phyloP scores from a whole-genome alignment of 2,797 vertebrate species.

The Phalanger gymnotis region DNA sequence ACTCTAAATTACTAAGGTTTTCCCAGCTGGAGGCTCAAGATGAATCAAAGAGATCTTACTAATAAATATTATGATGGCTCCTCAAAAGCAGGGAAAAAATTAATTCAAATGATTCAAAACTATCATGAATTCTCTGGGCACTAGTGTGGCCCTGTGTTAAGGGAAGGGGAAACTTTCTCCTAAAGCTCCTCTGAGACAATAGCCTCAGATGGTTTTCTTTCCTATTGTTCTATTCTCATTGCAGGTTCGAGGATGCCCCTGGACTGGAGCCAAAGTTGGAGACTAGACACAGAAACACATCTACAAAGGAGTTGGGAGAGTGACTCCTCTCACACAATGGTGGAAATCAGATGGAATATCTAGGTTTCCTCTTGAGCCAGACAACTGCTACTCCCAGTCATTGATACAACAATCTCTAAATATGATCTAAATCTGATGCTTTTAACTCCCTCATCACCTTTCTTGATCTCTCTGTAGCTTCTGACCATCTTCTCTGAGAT shows the following conservation, averaged over 20 bases:
- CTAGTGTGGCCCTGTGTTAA: not conserved
- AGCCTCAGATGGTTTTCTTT: not conserved
- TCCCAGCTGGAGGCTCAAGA: not conserved
- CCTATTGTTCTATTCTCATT: not conserved
- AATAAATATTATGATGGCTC: not conserved
- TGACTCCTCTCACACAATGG: not conserved
- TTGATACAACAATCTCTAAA: not conserved
- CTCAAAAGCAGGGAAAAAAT: not conserved
- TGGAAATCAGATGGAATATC: not conserved
- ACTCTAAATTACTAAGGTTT: not conserved
- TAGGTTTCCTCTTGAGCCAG: not conserved
- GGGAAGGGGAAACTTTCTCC: not conserved
- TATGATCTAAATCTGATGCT: not conserved
- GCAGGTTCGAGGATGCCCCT: not conserved
- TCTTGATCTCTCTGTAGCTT: not conserved
- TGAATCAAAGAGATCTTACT: not conserved
- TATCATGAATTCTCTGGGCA: not conserved
- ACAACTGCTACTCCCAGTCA: not conserved
- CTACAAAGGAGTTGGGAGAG: not conserved
- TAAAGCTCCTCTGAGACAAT: not conserved
- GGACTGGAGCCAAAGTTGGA: not conserved
- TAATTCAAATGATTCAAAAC: not conserved
- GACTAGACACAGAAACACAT: not conserved
- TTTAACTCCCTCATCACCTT: not conserved
- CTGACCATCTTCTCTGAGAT: not conserved